Conservation (phyloP, 2,888 invertebrate species). For the Polyommatus iphigenia region DNA sequence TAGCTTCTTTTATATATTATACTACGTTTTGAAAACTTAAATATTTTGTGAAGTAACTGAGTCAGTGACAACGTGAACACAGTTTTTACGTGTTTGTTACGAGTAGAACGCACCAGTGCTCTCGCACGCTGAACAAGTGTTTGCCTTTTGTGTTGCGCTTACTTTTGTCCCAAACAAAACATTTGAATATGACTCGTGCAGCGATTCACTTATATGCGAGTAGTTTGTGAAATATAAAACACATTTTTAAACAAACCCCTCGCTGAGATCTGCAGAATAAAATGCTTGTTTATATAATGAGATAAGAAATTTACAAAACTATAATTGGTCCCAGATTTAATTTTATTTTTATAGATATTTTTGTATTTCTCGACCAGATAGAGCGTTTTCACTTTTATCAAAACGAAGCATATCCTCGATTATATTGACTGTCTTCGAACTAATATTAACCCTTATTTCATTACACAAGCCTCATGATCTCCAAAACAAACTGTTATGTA, state of each 20-base stretch:
- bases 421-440: neutral
- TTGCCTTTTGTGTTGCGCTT: constrained; percentile 7
- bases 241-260: neutral
- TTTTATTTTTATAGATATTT: too few species aligned
- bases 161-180: constrained; percentile 12
- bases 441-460: neutral
- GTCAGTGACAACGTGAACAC: neutral
- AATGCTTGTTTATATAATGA: neutral
- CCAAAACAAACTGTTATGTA: neutral
- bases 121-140: constrained; percentile 3
- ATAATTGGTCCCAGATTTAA: too few species aligned
- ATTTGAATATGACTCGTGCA: constrained; percentile 15
- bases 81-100: neutral
- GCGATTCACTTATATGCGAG: neutral
- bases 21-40: too few species aligned
- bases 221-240: neutral
- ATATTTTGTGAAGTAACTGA: too few species aligned
- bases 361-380: too few species aligned
- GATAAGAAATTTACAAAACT: neutral
- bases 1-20: too few species aligned
- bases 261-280: neutral
- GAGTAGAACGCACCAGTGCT: neutral
- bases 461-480: neutral
- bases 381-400: too few species aligned
- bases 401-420: too few species aligned